Conservation (phyloP, 2,888 invertebrate genomes). For the Corbicula japonica region DNA sequence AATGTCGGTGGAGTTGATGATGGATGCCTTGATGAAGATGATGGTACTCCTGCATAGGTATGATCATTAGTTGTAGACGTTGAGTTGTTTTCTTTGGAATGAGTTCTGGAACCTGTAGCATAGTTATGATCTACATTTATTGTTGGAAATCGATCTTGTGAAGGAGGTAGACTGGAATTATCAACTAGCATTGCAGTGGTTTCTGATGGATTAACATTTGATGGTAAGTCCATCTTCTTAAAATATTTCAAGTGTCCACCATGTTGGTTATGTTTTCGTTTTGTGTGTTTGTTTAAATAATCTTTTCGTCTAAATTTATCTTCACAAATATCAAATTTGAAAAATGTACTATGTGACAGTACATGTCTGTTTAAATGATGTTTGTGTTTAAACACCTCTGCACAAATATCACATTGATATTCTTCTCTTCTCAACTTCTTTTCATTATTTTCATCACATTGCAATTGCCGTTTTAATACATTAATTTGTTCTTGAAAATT, state of each 20-base stretch:
- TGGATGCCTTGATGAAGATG: background rate
- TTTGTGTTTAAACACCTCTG: no score
- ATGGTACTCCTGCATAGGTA: background rate
- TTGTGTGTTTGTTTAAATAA: slow-evolving; percentile 18
- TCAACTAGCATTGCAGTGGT: background rate
- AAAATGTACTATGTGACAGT: slow-evolving; percentile 34
- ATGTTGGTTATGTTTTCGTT: slow-evolving; percentile 14
- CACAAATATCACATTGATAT: no score
- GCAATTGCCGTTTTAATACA: no score
- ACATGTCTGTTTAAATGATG: slow-evolving; percentile 21
- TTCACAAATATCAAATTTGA: slow-evolving; percentile 16
- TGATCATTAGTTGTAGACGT: no score
- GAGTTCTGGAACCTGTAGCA: no score
- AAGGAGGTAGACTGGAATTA: background rate
- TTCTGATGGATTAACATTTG: background rate
- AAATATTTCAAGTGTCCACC: background rate
- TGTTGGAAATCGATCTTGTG: background rate
- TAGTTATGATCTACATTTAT: background rate
- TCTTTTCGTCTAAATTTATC: slow-evolving; percentile 32
- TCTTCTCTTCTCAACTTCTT: no score
- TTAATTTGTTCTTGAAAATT: no score
- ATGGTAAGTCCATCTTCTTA: background rate
- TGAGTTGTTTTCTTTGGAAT: no score
- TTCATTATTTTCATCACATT: no score
- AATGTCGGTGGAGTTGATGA: background rate